A percentile compares a stretch with the other conserved stretches of the same genome.
phyloP scores from a whole-genome alignment of 2,888 invertebrate genomes.

The Macaria notata region DNA sequence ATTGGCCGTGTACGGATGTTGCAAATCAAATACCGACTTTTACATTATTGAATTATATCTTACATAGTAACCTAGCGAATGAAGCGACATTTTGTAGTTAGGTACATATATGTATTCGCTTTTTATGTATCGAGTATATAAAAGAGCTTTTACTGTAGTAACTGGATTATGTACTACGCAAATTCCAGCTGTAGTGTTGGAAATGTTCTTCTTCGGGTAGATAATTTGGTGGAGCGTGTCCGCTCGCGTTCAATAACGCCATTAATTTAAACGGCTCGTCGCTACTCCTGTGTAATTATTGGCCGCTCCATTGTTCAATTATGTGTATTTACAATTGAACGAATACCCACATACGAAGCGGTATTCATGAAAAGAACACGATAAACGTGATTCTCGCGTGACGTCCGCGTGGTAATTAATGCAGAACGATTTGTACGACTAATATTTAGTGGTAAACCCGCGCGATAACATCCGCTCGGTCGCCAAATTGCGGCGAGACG shows the following conservation, averaged over 20 bases:
- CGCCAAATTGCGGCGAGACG: conserved; percentile 39
- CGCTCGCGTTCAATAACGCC: conserved; percentile 47
- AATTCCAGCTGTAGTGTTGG: conserved; percentile 30
- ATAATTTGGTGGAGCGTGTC: conserved; percentile 40
- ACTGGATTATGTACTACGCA: conserved; percentile 27
- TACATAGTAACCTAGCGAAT: neutral
- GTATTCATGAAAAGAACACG: conserved; percentile 47
- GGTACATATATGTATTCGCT: neutral
- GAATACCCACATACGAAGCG: conserved; percentile 43
- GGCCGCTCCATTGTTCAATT: conserved; percentile 52
- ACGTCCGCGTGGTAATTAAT: conserved; percentile 58
- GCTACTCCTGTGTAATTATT: conserved; percentile 54
- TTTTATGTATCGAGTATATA: neutral
- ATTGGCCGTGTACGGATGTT: conserved; percentile 35
- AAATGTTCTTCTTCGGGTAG: conserved; percentile 34
- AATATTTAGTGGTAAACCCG: conserved; percentile 43
- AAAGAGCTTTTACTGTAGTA: conserved; percentile 26
- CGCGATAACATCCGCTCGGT: conserved; percentile 54
- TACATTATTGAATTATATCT: neutral
- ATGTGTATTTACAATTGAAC: conserved; percentile 56
- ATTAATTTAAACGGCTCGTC: conserved; percentile 53
- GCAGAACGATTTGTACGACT: conserved; percentile 59
- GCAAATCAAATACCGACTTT: conserved; percentile 30
- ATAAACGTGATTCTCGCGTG: conserved; percentile 57
- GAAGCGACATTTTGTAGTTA: neutral